Percentiles rank a stretch among this genome's conserved stretches.
These are phyloP conservation scores for Spodoptera picta DNA, from an alignment of 2,888 invertebrate genomes.

Conservation along the genomic window DNA sequence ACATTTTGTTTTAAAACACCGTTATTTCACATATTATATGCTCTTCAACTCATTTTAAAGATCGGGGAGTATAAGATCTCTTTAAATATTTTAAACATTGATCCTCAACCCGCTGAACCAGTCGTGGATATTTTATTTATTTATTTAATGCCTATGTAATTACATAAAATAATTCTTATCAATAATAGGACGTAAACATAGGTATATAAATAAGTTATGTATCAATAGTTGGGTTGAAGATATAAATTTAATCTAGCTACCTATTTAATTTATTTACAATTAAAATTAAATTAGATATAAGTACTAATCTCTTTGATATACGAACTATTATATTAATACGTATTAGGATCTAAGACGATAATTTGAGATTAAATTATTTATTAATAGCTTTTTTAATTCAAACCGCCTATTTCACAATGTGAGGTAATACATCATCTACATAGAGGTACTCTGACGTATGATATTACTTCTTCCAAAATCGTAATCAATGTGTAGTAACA, in stretches of 20 bases:
- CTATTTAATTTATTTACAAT: not conserved
- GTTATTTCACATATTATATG: too few species aligned
- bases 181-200: not conserved
- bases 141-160: too few species aligned
- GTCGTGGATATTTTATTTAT: too few species aligned
- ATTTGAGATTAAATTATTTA: conserved; percentile 14
- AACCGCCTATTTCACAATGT: not conserved
- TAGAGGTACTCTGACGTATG: too few species aligned
- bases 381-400: conserved; percentile 5
- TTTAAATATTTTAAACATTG: not conserved
- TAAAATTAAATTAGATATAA: conserved; percentile 1
- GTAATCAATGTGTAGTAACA: too few species aligned
- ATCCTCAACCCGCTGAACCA: too few species aligned
- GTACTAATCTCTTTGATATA: conserved; percentile 7
- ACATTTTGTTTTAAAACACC: too few species aligned
- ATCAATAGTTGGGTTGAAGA: too few species aligned
- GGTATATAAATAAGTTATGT: not conserved
- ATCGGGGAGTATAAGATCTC: too few species aligned
- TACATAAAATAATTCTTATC: conserved; percentile 5
- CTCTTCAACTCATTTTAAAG: too few species aligned
- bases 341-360: conserved; percentile 15
- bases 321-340: not conserved
- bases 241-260: not conserved
- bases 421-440: not conserved
- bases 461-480: too few species aligned